A percentile compares a stretch with the other conserved stretches of the same genome.
These are phyloP conservation scores for Muntiacus reevesi DNA, from an alignment of 2,113 vertebrate genomes.

Conservation along the genomic window DNA sequence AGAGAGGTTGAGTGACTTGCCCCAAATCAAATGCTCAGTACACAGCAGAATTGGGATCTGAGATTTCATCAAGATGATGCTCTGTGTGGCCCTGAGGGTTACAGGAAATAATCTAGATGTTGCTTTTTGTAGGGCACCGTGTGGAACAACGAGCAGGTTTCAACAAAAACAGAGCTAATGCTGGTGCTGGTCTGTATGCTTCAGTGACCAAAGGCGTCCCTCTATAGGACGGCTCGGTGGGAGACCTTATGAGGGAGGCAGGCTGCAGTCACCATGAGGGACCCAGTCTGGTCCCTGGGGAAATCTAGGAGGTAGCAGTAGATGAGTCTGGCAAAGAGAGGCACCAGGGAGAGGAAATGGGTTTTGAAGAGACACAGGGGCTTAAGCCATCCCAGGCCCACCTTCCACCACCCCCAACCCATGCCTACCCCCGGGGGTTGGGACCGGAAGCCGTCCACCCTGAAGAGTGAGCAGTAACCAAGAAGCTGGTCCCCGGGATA, in stretches of 20 bases:
- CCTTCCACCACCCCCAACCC: fast-evolving
- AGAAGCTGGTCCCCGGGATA: slow-evolving; percentile 92
- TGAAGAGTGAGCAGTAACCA: slow-evolving; percentile 94
- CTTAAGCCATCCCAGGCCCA: not conserved
- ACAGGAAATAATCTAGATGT: not conserved
- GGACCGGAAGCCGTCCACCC: slow-evolving; percentile 85
- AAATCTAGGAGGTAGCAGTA: not conserved
- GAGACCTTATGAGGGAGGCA: not conserved
- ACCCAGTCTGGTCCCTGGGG: not conserved
- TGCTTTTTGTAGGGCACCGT: not conserved
- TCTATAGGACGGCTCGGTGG: not conserved
- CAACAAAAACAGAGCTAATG: not conserved
- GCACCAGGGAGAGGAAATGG: not conserved
- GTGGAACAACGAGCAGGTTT: not conserved
- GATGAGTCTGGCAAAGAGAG: not conserved
- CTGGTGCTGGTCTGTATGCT: not conserved
- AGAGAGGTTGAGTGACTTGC: not conserved
- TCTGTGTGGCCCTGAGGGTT: not conserved
- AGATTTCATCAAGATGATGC: not conserved
- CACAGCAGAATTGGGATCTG: not conserved
- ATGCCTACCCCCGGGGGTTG: slow-evolving; percentile 76
- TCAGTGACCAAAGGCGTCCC: not conserved
- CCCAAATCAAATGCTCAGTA: not conserved
- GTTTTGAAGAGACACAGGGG: not conserved
- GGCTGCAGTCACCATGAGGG: not conserved